Evolutionary conservation across 2,888 invertebrate genomes (phyloP).

Genomic region (Onchidella celtica): DNA sequence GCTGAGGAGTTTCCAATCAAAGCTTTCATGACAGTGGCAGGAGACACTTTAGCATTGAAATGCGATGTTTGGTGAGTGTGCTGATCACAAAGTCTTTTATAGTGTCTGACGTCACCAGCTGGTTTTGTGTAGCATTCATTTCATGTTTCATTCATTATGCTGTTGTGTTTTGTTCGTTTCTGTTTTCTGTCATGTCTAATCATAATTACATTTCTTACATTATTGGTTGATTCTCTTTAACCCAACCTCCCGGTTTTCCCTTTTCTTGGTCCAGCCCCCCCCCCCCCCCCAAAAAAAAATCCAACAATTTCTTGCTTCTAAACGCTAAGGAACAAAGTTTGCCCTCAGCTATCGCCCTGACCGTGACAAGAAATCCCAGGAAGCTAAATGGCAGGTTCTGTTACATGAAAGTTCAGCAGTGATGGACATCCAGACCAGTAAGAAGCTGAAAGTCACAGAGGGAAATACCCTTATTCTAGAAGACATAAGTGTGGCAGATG

Average conservation of each 20-base stretch:
- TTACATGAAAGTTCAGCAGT: conserved; percentile 56
- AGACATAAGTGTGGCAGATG: conserved; percentile 55
- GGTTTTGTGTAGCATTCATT: too few relatives aligned
- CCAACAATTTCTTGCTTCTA: too few relatives aligned
- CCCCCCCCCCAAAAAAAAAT: too few relatives aligned
- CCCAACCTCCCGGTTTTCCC: too few relatives aligned
- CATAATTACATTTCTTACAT: too few relatives aligned
- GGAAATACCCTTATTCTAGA: conserved; percentile 58
- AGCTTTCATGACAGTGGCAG: conserved; percentile 65
- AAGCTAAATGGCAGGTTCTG: conserved; percentile 62
- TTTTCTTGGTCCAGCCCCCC: too few relatives aligned
- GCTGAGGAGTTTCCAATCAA: conserved; percentile 56
- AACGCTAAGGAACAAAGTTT: too few relatives aligned
- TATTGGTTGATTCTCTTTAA: too few relatives aligned
- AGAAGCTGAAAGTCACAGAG: conserved; percentile 51
- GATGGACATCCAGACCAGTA: conserved; percentile 30
- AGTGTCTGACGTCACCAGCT: neutral
- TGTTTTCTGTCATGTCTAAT: too few relatives aligned
- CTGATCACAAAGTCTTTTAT: too few relatives aligned
- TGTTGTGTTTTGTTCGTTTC: too few relatives aligned
- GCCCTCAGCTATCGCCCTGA: conserved; percentile 59
- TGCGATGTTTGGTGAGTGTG: conserved; percentile 64
- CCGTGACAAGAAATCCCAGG: conserved; percentile 47
- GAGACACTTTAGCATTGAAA: conserved; percentile 63
- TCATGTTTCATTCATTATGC: too few relatives aligned